These are phyloP conservation scores for Anorthoa munda DNA, from an alignment of 2,888 invertebrate species.

Conservation along the genomic window DNA sequence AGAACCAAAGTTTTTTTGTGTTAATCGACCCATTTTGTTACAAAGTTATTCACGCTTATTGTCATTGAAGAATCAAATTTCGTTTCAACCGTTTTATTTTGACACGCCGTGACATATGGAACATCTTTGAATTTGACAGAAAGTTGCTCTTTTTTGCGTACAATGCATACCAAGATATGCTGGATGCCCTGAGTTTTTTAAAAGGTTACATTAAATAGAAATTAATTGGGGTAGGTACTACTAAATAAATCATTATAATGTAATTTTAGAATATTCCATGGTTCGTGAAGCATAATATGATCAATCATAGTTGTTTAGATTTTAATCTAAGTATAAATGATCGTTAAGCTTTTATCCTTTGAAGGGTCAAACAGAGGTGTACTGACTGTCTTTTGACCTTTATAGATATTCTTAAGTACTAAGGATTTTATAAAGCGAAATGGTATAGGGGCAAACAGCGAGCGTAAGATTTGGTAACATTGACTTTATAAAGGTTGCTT, in stretches of 20 bases:
- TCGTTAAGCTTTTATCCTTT: slow-evolving; percentile 20
- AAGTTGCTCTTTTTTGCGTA: background rate
- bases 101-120: background rate
- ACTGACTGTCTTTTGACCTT: background rate
- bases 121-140: slow-evolving; percentile 3
- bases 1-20: slow-evolving; percentile 23
- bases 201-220: slow-evolving; percentile 26
- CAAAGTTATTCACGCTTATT: slow-evolving; percentile 29
- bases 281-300: slow-evolving; percentile 19
- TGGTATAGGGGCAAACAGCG: too few species aligned
- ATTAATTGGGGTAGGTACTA: slow-evolving; percentile 32
- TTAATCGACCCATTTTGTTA: slow-evolving; percentile 8
- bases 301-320: slow-evolving; percentile 43
- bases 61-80: slow-evolving; percentile 22
- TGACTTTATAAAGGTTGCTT: too few species aligned
- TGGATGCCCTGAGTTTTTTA: background rate
- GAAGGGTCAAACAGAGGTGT: slow-evolving; percentile 19
- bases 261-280: slow-evolving; percentile 17
- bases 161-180: background rate
- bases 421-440: background rate
- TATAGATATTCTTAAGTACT: background rate
- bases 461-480: too few species aligned
- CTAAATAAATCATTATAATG: slow-evolving; percentile 29
- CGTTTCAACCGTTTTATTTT: slow-evolving; percentile 13
- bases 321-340: slow-evolving; percentile 3